A percentile compares a stretch with the other conserved stretches of the same genome.
phyloP scores from a whole-genome alignment of 2,888 invertebrate species.

The Megalurothrips usitatus region DNA sequence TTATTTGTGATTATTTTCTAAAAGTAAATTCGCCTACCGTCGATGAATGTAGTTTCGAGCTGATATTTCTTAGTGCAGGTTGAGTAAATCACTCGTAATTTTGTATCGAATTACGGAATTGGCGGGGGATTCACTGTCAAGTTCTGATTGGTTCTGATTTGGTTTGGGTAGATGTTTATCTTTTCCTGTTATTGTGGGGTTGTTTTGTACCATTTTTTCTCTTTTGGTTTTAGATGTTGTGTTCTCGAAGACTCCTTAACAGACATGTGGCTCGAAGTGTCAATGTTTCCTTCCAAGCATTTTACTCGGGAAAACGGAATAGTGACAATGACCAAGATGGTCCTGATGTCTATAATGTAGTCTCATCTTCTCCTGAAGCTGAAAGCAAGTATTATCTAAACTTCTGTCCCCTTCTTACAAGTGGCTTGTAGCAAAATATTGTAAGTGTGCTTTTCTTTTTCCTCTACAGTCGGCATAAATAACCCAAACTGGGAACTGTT shows the following conservation, averaged over 20 bases:
- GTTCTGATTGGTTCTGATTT: not conserved
- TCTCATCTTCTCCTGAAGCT: not conserved
- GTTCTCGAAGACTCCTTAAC: not conserved
- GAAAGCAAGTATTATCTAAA: not conserved
- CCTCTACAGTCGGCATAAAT: not conserved
- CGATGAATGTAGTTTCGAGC: no score
- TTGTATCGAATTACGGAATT: no score
- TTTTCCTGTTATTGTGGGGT: no score
- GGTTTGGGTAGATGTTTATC: not conserved
- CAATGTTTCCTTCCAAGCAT: not conserved
- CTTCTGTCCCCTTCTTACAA: no score
- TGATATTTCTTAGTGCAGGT: no score
- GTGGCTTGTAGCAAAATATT: no score
- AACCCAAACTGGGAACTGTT: conserved; percentile 62
- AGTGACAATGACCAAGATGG: conserved; percentile 2
- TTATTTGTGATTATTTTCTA: no score
- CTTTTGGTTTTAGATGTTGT: not conserved
- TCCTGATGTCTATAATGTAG: not conserved
- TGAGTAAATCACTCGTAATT: no score
- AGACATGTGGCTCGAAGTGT: conserved; percentile 12
- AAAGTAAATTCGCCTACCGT: no score
- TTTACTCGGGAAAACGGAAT: not conserved
- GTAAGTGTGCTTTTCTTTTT: not conserved
- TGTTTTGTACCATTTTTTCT: no score
- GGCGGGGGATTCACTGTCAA: no score